Evolutionary conservation across 2,113 vertebrate genomes (phyloP).

Genomic region (Balaeniceps rex): DNA sequence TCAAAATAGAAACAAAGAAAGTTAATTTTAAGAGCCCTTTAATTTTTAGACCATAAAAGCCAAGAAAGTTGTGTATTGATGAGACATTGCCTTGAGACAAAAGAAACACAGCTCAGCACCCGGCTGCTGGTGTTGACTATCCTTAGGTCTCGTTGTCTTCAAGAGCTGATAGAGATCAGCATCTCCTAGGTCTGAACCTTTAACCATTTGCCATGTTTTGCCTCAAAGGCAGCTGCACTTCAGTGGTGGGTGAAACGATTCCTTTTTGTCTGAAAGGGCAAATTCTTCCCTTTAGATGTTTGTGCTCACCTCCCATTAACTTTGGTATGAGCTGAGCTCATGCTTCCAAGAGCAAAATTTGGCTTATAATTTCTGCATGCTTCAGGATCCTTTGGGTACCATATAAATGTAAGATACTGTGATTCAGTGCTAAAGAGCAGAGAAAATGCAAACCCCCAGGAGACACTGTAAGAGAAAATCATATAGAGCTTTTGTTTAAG

Average conservation of each 20-base stretch:
- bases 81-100: not conserved
- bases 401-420: constrained; percentile 44
- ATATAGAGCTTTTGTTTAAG: not conserved
- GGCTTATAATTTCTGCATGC: constrained; percentile 51
- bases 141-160: constrained; percentile 1
- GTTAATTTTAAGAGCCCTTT: constrained; percentile 16
- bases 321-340: constrained; percentile 58
- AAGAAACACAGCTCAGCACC: not conserved
- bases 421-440: constrained; percentile 50
- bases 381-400: constrained; percentile 34
- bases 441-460: constrained; percentile 20
- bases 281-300: constrained; percentile 48
- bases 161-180: constrained; percentile 36
- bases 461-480: not conserved
- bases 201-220: constrained; percentile 52
- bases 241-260: not conserved
- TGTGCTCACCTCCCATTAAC: constrained; percentile 54
- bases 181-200: constrained; percentile 12
- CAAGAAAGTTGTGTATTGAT: constrained; percentile 1
- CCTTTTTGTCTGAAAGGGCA: constrained; percentile 38
- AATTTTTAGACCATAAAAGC: not conserved
- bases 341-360: constrained; percentile 53
- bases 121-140: not conserved
- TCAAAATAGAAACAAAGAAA: constrained; percentile 50
- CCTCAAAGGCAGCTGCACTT: constrained; percentile 43